phyloP scores from a whole-genome alignment of 2,888 invertebrate species.

The Bursaphelenchus okinawaensis region DNA sequence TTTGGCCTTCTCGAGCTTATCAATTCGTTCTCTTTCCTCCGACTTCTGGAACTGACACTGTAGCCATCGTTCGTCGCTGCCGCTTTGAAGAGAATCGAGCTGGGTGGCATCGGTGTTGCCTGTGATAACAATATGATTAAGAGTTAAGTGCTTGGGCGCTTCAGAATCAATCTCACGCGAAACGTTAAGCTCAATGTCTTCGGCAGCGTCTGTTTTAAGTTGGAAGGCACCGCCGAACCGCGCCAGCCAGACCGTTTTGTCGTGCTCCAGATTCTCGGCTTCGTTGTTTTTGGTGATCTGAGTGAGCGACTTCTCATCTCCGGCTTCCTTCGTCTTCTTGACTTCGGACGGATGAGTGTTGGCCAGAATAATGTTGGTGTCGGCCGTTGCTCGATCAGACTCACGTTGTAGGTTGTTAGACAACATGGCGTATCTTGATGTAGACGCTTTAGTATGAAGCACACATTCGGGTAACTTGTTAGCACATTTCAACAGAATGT shows the following conservation, averaged over 20 bases:
- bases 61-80: constrained; percentile 17
- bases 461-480: constrained; percentile 23
- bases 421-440: neutral
- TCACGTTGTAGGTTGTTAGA: constrained; percentile 10
- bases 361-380: constrained; percentile 21
- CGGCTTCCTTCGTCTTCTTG: constrained; percentile 34
- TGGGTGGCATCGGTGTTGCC: constrained; percentile 27
- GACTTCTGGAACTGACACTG: constrained; percentile 16
- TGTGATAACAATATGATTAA: constrained; percentile 28
- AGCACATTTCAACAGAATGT: constrained; percentile 31
- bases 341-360: constrained; percentile 25
- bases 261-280: neutral
- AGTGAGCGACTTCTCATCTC: constrained; percentile 26
- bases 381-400: neutral
- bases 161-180: constrained; percentile 22
- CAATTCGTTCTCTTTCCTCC: constrained; percentile 16
- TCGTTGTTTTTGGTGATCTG: constrained; percentile 15
- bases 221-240: constrained; percentile 26
- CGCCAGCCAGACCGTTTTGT: constrained; percentile 12
- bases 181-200: constrained; percentile 18
- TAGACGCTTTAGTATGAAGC: constrained; percentile 19
- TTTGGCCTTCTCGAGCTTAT: constrained; percentile 1
- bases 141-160: constrained; percentile 13
- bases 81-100: constrained; percentile 19
- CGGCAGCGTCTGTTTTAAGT: constrained; percentile 32